Percentiles rank a stretch among this genome's conserved stretches.
Conservation (phyloP, 2,888 invertebrate genomes). For the Rutpela maculata region DNA sequence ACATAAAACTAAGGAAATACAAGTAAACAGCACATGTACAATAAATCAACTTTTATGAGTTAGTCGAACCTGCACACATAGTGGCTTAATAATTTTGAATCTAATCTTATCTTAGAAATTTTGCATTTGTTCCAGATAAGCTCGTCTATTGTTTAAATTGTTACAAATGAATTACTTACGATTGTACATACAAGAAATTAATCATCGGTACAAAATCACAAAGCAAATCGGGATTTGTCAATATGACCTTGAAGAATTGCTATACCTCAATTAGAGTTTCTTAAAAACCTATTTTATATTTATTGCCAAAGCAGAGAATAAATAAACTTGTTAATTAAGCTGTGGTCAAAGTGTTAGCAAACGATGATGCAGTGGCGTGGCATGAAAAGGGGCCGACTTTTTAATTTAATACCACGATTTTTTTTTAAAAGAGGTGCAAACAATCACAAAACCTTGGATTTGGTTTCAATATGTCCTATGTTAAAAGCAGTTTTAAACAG, state of each 20-base stretch:
- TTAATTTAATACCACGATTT: no score
- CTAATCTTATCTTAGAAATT: not conserved
- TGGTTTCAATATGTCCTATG: no score
- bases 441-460: no score
- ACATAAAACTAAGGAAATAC: not conserved
- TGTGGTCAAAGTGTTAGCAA: not conserved
- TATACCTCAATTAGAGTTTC: not conserved
- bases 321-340: no score
- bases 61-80: not conserved
- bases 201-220: not conserved
- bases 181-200: not conserved
- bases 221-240: not conserved
- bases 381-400: not conserved
- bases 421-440: no score
- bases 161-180: not conserved
- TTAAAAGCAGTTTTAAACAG: no score
- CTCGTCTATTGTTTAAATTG: not conserved
- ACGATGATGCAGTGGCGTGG: not conserved
- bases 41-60: constrained; percentile 9
- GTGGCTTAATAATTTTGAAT: not conserved
- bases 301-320: not conserved
- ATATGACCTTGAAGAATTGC: not conserved
- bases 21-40: not conserved
- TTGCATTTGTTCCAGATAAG: not conserved
- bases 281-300: not conserved